Evolutionary conservation across 2,113 vertebrate species (phyloP).

Genomic region (Xenopus borealis): DNA sequence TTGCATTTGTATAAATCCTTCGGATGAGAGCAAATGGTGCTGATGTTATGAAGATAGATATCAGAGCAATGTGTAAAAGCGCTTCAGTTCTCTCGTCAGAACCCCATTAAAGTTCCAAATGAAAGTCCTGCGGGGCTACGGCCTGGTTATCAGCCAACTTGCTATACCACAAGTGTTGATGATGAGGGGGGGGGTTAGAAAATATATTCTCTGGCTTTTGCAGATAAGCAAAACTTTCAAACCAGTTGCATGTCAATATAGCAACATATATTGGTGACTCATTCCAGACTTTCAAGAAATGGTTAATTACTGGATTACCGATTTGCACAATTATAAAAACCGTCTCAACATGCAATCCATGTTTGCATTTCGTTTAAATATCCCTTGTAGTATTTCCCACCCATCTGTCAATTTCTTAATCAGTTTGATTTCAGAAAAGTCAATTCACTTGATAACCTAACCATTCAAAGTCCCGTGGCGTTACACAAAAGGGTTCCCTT

Average conservation of each 20-base stretch:
- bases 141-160: too few species aligned
- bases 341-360: neutral
- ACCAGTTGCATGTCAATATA: too few species aligned
- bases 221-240: too few species aligned
- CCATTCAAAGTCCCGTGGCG: neutral
- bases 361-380: neutral
- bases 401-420: slow-evolving; percentile 25
- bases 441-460: slow-evolving; percentile 8
- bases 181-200: too few species aligned
- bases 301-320: too few species aligned
- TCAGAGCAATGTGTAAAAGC: neutral
- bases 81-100: neutral
- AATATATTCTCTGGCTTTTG: too few species aligned
- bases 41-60: neutral
- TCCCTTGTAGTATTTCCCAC: neutral
- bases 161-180: too few species aligned
- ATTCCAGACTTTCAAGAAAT: too few species aligned
- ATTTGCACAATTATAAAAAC: too few species aligned
- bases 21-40: neutral
- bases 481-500: neutral
- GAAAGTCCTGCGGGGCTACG: too few species aligned
- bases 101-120: too few species aligned
- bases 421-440: slow-evolving; percentile 13
- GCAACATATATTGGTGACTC: too few species aligned
- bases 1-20: neutral